Evolutionary conservation across 2,797 vertebrate genomes (phyloP), one percentile per base, ranked within the genome.

Genomic region (Macrochelys suwanniensis): DNA sequence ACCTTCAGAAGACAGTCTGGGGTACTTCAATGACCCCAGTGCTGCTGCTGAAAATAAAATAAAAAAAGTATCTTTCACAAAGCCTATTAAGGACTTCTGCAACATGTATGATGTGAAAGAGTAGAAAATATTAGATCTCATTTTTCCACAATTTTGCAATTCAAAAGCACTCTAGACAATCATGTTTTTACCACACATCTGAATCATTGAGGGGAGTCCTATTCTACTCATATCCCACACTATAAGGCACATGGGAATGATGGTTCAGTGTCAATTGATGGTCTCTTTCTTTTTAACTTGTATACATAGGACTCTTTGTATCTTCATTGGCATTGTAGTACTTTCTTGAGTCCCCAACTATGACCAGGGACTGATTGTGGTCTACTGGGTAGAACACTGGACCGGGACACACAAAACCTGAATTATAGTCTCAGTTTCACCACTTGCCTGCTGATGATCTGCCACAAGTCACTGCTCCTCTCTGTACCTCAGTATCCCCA

Each of bases 1-100:
- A 96, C 92, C 94, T 97, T 95, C 90, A 89, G 47, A 94, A 96
- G 85, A 47, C 78, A 91, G 54, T 93, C 53, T 1, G 1, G 90
- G 50, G 25, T 96, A 89, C 49, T 94, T 97, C 50, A 82, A 11
- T 93, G 92, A 92, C 77, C 78, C 4, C 5, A 65, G 15, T 88
- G 31, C 87, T 93, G 56, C 31, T 51, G 93, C 94, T 86, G 17
- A 83, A 94, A 50, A 42, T 25, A 91, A 92, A 80, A 76, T 88
- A 12, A 82, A 78, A 16, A 16, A 33, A 50, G 26, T 51, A 95
- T 94, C 33, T 94, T 96, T 92, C 83, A 94, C 19, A 94, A 95
- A 83, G 86, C 26, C 85, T 92, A 86, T 88, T 86, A 89, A 92
- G 42, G 19, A n/a, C 56, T 94, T 89, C 83, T 84, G 17, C 0